Base-by-base conservation (phyloP, 2,888 invertebrate species). In the Stramonita haemastoma region DNA sequence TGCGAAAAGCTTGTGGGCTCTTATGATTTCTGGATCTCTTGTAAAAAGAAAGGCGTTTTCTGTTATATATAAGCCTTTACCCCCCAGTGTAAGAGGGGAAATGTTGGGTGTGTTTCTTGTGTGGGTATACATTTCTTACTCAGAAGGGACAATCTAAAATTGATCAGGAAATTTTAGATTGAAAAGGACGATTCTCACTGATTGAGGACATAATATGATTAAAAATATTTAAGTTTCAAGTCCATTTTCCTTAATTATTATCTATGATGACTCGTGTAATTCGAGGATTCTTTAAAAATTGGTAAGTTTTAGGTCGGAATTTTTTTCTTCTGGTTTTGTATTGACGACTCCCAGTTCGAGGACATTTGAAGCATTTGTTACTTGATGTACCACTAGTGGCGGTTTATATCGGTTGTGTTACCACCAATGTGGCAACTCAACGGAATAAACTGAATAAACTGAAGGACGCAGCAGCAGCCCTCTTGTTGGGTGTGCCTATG, bases 351-450 rank as follows among this genome's bases (percentile, higher is more conserved):
- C 15, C 8, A 32, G 17, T 79, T 79, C n/a, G 77, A 79, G 77
- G 32, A 79, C 32, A 32, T 32, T 13, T n/a, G 15, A 22, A 36
- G 22, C 36, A 13, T 6, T 83, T 26, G 81, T 83, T 29, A 36
- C 19, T 26, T 2, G 32, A 79, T 26, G 1, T 17, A 22, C 11
- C 22, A 32, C 6, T 83, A 26, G 22, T 1, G 6, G 13, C 36
- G 46, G 36, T 83, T 83, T 83, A 73, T 2, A 22, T 83, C 26
- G 36, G 81, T 83, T 83, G 81, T 83, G 81, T 22, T 83, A 8
- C 5, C 26, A 83, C 26, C 26, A 22, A n/a, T 26, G 81, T 79
- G 79, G 79, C 46, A 8, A 83, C 81, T 26, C 81, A 83, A 46
- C 81, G 26, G 46, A 11, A 0, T 46, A 83, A 83, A 83, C 81